Evolutionary conservation across 1,140 invertebrate species (phyloP).

Genomic region (Apis laboriosa): DNA sequence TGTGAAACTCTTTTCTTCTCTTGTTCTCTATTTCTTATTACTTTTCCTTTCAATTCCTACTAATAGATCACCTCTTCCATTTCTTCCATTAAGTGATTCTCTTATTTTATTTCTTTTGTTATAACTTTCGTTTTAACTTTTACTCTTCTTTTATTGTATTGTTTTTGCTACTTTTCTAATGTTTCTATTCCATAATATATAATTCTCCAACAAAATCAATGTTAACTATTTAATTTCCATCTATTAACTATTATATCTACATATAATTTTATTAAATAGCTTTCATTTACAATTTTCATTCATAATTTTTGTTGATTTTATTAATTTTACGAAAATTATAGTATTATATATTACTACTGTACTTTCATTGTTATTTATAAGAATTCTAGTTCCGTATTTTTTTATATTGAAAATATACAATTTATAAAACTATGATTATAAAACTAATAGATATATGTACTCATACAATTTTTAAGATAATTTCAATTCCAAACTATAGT

Average conservation of each 20-base stretch:
- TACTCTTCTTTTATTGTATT: not conserved
- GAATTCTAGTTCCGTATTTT: too few relatives aligned
- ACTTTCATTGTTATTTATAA: too few relatives aligned
- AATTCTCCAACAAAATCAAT: slow-evolving; percentile 53
- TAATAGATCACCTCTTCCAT: not conserved
- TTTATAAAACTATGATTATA: not conserved
- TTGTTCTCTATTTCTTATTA: not conserved
- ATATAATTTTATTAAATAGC: slow-evolving; percentile 18
- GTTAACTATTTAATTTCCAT: slow-evolving; percentile 59
- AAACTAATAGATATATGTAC: not conserved
- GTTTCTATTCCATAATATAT: slow-evolving; percentile 30
- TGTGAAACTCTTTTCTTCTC: slow-evolving; percentile 29
- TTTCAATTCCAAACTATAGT: not conserved
- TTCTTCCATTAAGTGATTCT: not conserved
- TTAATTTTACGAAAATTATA: not conserved
- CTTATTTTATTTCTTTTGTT: slow-evolving; percentile 26
- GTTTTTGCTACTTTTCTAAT: slow-evolving; percentile 27
- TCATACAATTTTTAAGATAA: not conserved
- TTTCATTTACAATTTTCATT: slow-evolving; percentile 17
- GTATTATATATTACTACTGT: not conserved
- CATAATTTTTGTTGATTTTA: slow-evolving; percentile 22
- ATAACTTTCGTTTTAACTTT: slow-evolving; percentile 1
- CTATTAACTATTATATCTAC: slow-evolving; percentile 51
- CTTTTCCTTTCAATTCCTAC: slow-evolving; percentile 31
- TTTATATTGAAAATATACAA: not conserved